These are phyloP conservation scores for Malacosoma neustria DNA, from an alignment of 2,888 invertebrate species.

Conservation along the genomic window DNA sequence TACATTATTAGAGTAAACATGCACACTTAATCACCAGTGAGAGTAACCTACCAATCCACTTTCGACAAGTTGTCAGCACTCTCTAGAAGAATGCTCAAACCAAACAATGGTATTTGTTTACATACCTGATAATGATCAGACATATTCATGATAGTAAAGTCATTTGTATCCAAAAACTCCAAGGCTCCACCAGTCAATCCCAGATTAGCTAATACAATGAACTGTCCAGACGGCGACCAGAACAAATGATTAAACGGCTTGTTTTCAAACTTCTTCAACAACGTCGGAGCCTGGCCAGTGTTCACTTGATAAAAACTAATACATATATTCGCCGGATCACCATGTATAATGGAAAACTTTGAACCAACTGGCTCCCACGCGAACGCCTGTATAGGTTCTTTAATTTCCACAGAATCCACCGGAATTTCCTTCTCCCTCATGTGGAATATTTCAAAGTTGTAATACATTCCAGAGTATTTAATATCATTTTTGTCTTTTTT, in stretches of 20 bases:
- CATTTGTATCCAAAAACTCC: slow-evolving; percentile 96
- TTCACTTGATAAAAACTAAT: slow-evolving; percentile 94
- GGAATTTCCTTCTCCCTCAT: slow-evolving; percentile 98
- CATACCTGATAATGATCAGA: slow-evolving; percentile 91
- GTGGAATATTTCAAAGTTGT: slow-evolving; percentile 99
- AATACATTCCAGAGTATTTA: slow-evolving; percentile 97
- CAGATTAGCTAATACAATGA: slow-evolving; percentile 93
- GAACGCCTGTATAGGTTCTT: slow-evolving; percentile 93
- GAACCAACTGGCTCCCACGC: slow-evolving; percentile 98
- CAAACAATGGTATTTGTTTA: no score
- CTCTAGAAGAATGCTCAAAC: no score
- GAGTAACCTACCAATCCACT: no score
- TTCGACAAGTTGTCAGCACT: no score
- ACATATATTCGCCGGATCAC: slow-evolving; percentile 86
- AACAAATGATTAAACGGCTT: slow-evolving; percentile 93
- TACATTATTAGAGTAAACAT: neutral
- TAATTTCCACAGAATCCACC: slow-evolving; percentile 97
- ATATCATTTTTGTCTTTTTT: slow-evolving; percentile 95
- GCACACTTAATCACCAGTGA: neutral
- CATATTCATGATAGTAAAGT: slow-evolving; percentile 95
- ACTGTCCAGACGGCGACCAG: slow-evolving; percentile 97
- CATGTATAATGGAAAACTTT: slow-evolving; percentile 97
- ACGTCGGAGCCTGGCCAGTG: slow-evolving; percentile 90
- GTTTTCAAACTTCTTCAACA: slow-evolving; percentile 91
- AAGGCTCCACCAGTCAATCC: slow-evolving; percentile 89